Percentiles rank a stretch among this genome's conserved stretches.
phyloP scores from a whole-genome alignment of 2,113 vertebrate species.

The Tetraodon nigroviridis region DNA sequence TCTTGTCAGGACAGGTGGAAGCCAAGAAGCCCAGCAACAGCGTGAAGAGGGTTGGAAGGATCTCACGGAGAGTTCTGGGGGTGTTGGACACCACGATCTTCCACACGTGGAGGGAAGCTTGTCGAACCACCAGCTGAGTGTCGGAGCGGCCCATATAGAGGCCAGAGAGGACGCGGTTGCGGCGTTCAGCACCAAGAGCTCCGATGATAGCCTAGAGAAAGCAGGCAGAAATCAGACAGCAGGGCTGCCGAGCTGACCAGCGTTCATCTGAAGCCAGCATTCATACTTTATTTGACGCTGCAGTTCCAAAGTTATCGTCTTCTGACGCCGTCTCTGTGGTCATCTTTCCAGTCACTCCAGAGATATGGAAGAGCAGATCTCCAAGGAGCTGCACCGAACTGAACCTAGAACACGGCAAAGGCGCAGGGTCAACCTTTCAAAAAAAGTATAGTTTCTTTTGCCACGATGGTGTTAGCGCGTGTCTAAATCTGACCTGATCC shows the following conservation, averaged over 20 bases:
- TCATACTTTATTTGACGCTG: conserved; percentile 90
- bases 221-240: neutral
- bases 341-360: conserved; percentile 98
- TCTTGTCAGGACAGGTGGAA: conserved; percentile 94
- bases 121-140: conserved; percentile 93
- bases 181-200: conserved; percentile 87
- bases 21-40: conserved; percentile 94
- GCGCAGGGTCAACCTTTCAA: neutral
- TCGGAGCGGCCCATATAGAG: conserved; percentile 99
- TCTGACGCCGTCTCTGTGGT: conserved; percentile 97
- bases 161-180: conserved; percentile 93
- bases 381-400: conserved; percentile 98
- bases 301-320: conserved; percentile 98
- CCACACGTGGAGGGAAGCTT: conserved; percentile 96
- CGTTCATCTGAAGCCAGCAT: neutral
- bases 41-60: conserved; percentile 91
- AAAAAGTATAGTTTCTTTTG: neutral
- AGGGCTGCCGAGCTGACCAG: neutral
- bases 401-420: conserved; percentile 74
- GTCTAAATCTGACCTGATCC: conserved; percentile 81
- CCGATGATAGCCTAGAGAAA: conserved; percentile 86
- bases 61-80: conserved; percentile 91
- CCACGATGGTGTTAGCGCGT: neutral
- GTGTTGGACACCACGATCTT: conserved; percentile 99
- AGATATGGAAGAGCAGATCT: conserved; percentile 96